Evolutionary conservation across 2,888 invertebrate genomes (phyloP), one percentile per base, ranked within the genome.

Genomic region (Thymelicus acteon): DNA sequence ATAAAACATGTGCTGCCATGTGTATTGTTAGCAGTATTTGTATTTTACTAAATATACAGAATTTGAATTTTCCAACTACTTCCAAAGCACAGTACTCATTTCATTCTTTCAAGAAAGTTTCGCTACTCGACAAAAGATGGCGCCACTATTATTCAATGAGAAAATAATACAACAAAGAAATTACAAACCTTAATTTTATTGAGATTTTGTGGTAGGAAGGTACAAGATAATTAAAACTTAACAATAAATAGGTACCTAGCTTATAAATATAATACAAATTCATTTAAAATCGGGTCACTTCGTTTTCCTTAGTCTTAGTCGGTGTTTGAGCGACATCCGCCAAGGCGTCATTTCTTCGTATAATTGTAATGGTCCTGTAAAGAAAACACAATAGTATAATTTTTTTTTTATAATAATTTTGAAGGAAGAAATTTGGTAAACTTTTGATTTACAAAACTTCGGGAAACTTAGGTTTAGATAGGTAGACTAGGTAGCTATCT

Each of bases 101-200:
- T n/a, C n/a, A n/a, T 19, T 19, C 19, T 96, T 52, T 44, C 1
- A 10, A 52, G 1, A 52, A 1, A 12, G 44, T 44, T 8, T 12
- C 54, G 12, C 54, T 54, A 54, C 12, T 54, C 24, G 54, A 24
- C 12, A 54, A 54, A 5, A 54, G 54, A 24, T 54, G 54, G 24
- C 54, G 24, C 54, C 24, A 12, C 54, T 12, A 24, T 10, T 8
- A 4, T 10, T 44, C 0, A 44, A n/a, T 24, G 6, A 7, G 5
- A 24, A 3, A 54, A 54, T 54, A 54, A 54, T 52, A 24, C 54
- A 12, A 54, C 24, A 19, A 52, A 52, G 19, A 54, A 48, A 81
- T 84, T 89, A 91, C 75, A 91, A 91, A 88, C 75, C 88, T 89
- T 90, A 89, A 74, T 79, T 91, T 92, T 91, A 92, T 90, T 92